A percentile compares a stretch with the other conserved stretches of the same genome.
Conservation (phyloP, 2,797 vertebrate species). For the Myotis daubentonii region DNA sequence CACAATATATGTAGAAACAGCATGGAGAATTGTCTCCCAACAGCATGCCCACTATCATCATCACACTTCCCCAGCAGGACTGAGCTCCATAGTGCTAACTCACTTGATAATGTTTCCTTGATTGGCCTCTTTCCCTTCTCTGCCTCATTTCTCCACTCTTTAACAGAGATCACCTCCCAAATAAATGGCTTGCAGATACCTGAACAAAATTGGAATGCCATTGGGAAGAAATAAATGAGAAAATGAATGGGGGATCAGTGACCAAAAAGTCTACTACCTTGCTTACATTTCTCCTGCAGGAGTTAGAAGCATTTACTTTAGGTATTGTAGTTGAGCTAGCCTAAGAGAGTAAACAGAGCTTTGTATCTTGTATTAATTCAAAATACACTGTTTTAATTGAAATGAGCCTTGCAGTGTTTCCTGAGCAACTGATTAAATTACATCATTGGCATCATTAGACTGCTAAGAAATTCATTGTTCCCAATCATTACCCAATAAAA, state of each 20-base stretch:
- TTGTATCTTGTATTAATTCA: constrained; percentile 48
- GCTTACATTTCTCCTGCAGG: constrained; percentile 20
- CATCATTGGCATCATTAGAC: constrained; percentile 16
- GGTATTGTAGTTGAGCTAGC: not conserved
- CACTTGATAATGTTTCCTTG: not conserved
- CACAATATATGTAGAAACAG: not conserved
- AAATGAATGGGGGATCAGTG: not conserved
- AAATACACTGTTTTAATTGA: constrained; percentile 53
- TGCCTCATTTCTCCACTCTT: constrained; percentile 27
- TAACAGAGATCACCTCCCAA: not conserved
- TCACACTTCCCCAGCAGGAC: not conserved
- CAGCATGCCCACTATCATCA: not conserved
- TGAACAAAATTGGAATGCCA: constrained; percentile 21
- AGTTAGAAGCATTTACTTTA: constrained; percentile 53
- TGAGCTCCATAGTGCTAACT: not conserved
- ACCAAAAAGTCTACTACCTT: constrained; percentile 4
- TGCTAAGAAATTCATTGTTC: constrained; percentile 42
- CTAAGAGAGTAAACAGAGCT: constrained; percentile 23
- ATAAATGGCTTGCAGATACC: constrained; percentile 46
- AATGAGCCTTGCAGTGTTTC: constrained; percentile 11
- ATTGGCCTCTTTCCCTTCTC: not conserved
- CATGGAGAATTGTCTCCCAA: not conserved
- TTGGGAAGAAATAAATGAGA: constrained; percentile 39
- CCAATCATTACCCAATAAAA: constrained; percentile 11
- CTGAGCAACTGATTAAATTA: constrained; percentile 55